Percentiles rank a stretch among this genome's conserved stretches.
Evolutionary conservation across 2,888 invertebrate species (phyloP).

Genomic region (Odontocolon sp.): DNA sequence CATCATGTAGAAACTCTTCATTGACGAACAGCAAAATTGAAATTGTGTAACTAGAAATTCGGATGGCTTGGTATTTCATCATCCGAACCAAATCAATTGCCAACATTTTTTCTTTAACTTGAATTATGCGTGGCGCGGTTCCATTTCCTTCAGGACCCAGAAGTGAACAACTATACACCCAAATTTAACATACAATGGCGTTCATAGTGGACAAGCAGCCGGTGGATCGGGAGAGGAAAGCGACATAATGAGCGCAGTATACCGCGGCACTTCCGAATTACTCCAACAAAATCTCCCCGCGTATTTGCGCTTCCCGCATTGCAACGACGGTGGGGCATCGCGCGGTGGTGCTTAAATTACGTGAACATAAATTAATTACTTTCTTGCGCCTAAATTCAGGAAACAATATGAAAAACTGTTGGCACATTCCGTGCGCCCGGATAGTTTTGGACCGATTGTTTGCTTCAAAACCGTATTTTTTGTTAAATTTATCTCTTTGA

Average conservation of each 20-base stretch:
- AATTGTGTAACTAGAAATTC: no score
- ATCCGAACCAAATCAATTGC: no score
- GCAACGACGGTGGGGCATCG: constrained; percentile 9
- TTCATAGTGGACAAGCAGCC: constrained; percentile 22
- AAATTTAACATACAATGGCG: constrained; percentile 26
- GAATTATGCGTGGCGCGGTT: not conserved
- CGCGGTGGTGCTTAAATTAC: constrained; percentile 52
- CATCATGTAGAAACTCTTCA: no score
- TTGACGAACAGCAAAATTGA: no score
- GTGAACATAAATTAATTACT: constrained; percentile 77
- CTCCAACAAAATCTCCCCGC: constrained; percentile 75
- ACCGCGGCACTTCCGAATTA: constrained; percentile 78
- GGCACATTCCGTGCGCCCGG: constrained; percentile 52
- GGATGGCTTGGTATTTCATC: no score
- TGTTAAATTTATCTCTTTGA: constrained; percentile 57
- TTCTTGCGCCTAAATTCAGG: constrained; percentile 69
- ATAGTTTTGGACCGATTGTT: constrained; percentile 59
- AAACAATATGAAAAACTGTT: constrained; percentile 68
- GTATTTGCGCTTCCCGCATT: constrained; percentile 74
- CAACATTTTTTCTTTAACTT: no score
- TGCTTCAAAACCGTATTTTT: no score
- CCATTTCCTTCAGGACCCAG: not conserved
- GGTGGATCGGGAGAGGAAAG: constrained; percentile 63
- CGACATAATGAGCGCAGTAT: constrained; percentile 76
- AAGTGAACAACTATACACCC: not conserved